phyloP scores from a whole-genome alignment of 2,113 vertebrate genomes.

The Bos indicus region DNA sequence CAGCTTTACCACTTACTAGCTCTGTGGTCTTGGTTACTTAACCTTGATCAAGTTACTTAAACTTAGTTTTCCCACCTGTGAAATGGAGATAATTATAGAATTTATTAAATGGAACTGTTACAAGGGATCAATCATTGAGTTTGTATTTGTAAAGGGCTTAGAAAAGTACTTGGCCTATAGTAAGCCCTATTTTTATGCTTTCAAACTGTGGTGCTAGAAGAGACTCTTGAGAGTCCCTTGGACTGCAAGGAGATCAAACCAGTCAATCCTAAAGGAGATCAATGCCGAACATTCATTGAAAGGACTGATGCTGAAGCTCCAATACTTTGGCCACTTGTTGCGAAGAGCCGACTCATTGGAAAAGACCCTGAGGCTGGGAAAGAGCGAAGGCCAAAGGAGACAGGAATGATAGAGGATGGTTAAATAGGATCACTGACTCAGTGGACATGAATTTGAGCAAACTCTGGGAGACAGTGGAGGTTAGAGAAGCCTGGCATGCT shows the following conservation, averaged over 20 bases:
- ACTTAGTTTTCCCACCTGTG: neutral
- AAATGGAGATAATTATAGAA: neutral
- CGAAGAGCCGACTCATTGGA: neutral
- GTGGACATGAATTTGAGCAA: neutral
- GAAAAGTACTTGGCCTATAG: neutral
- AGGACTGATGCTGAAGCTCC: neutral
- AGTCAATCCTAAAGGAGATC: too few species aligned
- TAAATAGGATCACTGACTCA: neutral
- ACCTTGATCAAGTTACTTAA: neutral
- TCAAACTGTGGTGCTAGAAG: neutral
- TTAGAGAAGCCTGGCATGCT: neutral
- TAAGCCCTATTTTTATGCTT: neutral
- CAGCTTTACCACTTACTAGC: neutral
- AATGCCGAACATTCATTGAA: neutral
- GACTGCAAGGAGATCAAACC: too few species aligned
- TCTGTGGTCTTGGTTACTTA: neutral
- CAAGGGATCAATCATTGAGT: neutral
- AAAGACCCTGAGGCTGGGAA: neutral
- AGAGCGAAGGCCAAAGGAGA: accelerated
- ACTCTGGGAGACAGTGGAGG: neutral
- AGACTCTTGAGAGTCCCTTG: neutral
- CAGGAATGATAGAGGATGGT: neutral
- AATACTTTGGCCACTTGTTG: neutral
- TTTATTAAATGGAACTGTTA: neutral
- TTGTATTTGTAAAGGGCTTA: neutral